Evolutionary conservation across 2,797 vertebrate genomes (phyloP).

Genomic region (Danio kyathit): DNA sequence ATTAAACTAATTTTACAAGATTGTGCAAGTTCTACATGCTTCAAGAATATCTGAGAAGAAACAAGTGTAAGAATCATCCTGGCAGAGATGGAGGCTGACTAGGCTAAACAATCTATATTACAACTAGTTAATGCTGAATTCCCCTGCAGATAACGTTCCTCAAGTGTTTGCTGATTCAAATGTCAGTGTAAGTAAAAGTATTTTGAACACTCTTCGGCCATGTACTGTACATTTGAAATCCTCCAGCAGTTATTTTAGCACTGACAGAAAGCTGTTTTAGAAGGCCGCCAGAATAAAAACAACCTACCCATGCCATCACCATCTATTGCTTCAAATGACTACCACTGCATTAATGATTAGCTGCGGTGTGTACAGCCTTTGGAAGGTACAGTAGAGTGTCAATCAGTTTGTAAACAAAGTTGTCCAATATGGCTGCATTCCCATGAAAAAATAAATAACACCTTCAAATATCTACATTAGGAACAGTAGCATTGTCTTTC

Average conservation of each 20-base stretch:
- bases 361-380: constrained; percentile 15
- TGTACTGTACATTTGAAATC: neutral
- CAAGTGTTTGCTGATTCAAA: constrained; percentile 12
- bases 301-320: too few relatives aligned
- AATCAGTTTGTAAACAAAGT: constrained; percentile 60
- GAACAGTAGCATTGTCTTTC: constrained; percentile 63
- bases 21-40: constrained; percentile 73
- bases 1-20: constrained; percentile 55
- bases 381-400: constrained; percentile 57
- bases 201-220: constrained; percentile 45
- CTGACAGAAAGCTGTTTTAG: neutral
- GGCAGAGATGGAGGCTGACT: constrained; percentile 1
- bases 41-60: constrained; percentile 27
- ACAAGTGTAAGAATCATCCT: constrained; percentile 30
- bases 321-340: neutral
- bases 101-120: neutral
- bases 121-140: constrained; percentile 12
- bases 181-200: constrained; percentile 23
- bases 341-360: neutral
- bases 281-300: neutral
- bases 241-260: neutral
- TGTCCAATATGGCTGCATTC: constrained; percentile 60
- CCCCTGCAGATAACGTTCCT: constrained; percentile 11
- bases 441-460: constrained; percentile 57
- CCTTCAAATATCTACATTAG: constrained; percentile 58